Evolutionary conservation across 2,113 vertebrate genomes (phyloP).

Genomic region (Dendropsophus ebraccatus): DNA sequence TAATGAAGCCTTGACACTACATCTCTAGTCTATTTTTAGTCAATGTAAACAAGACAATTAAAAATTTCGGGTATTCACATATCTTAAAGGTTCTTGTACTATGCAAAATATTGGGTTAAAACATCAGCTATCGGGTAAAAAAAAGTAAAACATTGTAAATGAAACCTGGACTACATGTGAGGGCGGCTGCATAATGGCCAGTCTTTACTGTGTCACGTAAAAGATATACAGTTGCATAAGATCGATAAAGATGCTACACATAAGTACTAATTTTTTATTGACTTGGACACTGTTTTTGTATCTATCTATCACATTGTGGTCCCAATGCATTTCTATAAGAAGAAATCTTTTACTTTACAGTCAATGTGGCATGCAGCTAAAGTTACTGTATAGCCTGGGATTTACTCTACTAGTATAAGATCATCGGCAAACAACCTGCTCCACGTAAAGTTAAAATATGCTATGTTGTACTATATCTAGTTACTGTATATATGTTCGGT

Average conservation of each 20-base stretch:
- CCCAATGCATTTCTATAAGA: too few relatives aligned
- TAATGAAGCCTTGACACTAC: not conserved
- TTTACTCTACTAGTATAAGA: not conserved
- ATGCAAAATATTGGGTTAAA: not conserved
- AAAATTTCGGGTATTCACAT: not conserved
- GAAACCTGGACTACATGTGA: not conserved
- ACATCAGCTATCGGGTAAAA: not conserved
- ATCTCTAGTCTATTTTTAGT: not conserved
- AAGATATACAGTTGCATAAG: not conserved
- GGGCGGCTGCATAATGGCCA: not conserved
- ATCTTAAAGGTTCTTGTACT: not conserved
- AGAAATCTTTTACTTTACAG: not conserved
- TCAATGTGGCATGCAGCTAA: not conserved
- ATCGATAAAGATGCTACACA: not conserved
- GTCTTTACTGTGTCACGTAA: not conserved
- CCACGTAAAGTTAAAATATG: not conserved
- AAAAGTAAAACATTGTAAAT: not conserved
- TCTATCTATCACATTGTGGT: not conserved
- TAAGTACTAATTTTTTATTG: not conserved
- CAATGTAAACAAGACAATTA: not conserved
- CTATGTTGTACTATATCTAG: constrained; percentile 58
- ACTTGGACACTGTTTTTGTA: not conserved
- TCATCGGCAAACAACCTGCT: constrained; percentile 53
- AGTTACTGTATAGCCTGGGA: not conserved
- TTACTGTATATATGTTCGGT: constrained; percentile 69